These are phyloP conservation scores for Andrena haemorrhoa DNA, from an alignment of 2,888 invertebrate species.

Conservation along the genomic window DNA sequence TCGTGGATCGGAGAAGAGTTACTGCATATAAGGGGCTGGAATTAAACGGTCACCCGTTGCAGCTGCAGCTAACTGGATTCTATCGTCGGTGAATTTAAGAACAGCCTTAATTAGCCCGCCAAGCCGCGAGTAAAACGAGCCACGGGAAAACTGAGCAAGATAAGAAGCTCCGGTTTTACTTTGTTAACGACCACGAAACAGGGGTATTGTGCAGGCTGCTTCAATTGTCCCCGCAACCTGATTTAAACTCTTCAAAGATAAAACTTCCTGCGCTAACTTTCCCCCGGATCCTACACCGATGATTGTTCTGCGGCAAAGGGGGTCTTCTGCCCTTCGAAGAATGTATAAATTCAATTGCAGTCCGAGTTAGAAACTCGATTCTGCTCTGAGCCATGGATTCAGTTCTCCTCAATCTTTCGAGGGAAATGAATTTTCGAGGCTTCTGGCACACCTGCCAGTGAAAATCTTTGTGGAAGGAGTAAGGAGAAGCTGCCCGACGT, in stretches of 20 bases:
- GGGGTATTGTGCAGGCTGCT: not conserved
- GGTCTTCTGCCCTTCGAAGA: not conserved
- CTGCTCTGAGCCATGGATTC: not conserved
- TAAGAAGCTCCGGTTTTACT: not conserved
- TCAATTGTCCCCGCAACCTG: not conserved
- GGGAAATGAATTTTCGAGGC: not conserved
- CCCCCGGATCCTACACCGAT: not conserved
- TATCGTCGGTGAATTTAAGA: constrained; percentile 20
- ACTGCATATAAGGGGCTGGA: not conserved
- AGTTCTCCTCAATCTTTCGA: not conserved
- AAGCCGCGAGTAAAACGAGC: constrained; percentile 22
- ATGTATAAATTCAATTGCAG: not conserved
- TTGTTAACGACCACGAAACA: constrained; percentile 8
- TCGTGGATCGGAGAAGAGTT: not conserved
- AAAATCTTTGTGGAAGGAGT: not conserved
- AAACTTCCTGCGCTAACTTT: not conserved
- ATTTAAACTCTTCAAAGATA: not conserved
- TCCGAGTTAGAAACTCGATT: not conserved
- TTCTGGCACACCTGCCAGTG: not conserved
- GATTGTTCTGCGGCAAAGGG: not conserved
- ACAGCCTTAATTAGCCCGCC: constrained; percentile 35
- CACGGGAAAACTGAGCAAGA: constrained; percentile 4
- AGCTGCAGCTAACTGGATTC: constrained; percentile 17
- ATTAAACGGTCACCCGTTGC: constrained; percentile 23
- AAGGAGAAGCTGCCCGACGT: not conserved